Evolutionary conservation across 2,113 vertebrate species (phyloP).

Genomic region (Tylochromis polylepis): DNA sequence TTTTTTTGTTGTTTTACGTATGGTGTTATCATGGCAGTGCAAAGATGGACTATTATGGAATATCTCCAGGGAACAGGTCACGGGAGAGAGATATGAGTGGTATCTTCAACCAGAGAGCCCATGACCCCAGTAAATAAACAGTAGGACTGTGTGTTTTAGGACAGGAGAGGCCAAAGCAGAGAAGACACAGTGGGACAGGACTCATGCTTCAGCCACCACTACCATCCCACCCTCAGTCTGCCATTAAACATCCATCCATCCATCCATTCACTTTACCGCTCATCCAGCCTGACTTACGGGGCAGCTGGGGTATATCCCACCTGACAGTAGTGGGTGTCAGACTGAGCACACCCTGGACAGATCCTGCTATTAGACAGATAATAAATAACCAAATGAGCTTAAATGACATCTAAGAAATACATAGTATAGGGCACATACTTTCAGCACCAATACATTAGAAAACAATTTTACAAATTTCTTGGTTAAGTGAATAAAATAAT

Average conservation of each 20-base stretch:
- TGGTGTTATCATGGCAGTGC: constrained; percentile 20
- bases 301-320: background rate
- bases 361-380: background rate
- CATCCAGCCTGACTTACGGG: background rate
- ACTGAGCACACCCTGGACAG: background rate
- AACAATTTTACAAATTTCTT: background rate
- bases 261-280: background rate
- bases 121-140: constrained; percentile 85
- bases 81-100: constrained; percentile 49
- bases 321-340: background rate
- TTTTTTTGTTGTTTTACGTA: background rate
- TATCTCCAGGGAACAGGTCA: constrained; percentile 51
- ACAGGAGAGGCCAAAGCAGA: constrained; percentile 59
- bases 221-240: constrained; percentile 71
- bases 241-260: constrained; percentile 57
- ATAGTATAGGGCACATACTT: background rate
- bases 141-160: constrained; percentile 47
- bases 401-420: background rate
- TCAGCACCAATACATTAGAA: background rate
- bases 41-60: constrained; percentile 31
- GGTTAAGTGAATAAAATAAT: background rate
- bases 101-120: constrained; percentile 82
- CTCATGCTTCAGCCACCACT: constrained; percentile 63
- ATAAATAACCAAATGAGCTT: background rate
- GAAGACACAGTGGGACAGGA: constrained; percentile 66